These are phyloP conservation scores for Drosophila hydei DNA, from an alignment of 1,140 invertebrate genomes.

Conservation along the genomic window DNA sequence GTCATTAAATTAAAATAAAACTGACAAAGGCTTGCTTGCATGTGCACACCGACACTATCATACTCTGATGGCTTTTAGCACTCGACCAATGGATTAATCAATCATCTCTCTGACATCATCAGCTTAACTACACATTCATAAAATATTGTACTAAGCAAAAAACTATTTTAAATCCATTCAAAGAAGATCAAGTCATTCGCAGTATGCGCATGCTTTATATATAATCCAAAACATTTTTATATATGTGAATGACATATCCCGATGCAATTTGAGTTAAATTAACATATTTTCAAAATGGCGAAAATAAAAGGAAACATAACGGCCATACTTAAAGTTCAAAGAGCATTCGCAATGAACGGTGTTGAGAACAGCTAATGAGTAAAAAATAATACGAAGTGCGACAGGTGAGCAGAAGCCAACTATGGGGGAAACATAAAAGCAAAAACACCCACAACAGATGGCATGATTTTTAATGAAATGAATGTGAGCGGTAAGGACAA, in stretches of 20 bases:
- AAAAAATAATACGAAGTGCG: slow-evolving; percentile 28
- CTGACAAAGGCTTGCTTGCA: slow-evolving; percentile 2
- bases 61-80: neutral
- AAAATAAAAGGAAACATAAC: slow-evolving; percentile 12
- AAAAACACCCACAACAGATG: slow-evolving; percentile 2
- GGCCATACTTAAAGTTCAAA: slow-evolving; percentile 29
- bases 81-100: neutral
- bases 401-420: slow-evolving; percentile 6
- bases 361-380: slow-evolving; percentile 28
- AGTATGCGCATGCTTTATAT: too few relatives aligned
- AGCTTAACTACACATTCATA: neutral
- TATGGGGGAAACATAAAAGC: neutral
- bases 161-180: neutral
- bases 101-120: neutral
- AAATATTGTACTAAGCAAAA: neutral
- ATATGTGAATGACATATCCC: neutral
- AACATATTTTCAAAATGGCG: neutral
- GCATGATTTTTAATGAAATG: slow-evolving; percentile 39
- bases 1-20: slow-evolving; percentile 57
- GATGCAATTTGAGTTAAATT: neutral
- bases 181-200: neutral
- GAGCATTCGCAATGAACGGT: slow-evolving; percentile 50
- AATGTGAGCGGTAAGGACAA: slow-evolving; percentile 24
- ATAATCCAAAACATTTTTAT: too few relatives aligned
- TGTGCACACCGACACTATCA: slow-evolving; percentile 2